Base-by-base conservation (phyloP, 2,797 vertebrate species). In the Malurus leucopterus region DNA sequence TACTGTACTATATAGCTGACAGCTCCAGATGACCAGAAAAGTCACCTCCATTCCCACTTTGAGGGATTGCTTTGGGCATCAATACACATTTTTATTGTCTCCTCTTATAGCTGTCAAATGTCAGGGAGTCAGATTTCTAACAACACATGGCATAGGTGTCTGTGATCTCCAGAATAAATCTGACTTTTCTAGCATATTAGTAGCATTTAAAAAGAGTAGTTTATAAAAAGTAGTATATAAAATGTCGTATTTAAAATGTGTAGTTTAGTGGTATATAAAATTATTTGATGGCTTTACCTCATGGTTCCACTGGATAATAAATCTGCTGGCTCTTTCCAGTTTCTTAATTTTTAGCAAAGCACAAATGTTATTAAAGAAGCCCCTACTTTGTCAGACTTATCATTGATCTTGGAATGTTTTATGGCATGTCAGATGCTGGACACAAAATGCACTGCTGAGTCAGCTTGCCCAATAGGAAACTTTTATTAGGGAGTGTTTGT, bases 41-140 rank as follows among this genome's bases (percentile, higher is more conserved):
- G 84, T 86, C 90, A 89, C 73, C 82, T 91, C 79, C 46, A 23
- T 80, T 93, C 73, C 49, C 46, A 63, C 36, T 89, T 67, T 34
- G 44, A 81, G 73, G 59, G 61, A 67, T 78, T 78, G 73, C 90
- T 92, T 81, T 85, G 43, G 89, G 91, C 93, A 81, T 87, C 76
- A 87, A 75, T 87, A 87, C 70, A 90, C 73, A 90, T 94, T 92
- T 90, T 91, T 94, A 92, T 78, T 93, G 89, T 92, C 90, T 78
- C 29, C 53, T 92, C 46, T 91, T 78, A 38, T 44, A 81, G 55
- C 21, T 85, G 49, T 91, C 82, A 87, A 72, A 78, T 90, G 63
- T 89, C 76, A 91, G 46, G 24, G 53, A 88, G 29, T 82, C 50
- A 68, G 74, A 46, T 6, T 89, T 74, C n/a, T 76, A 87, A 85